Evolutionary conservation across 2,113 vertebrate species (phyloP).

Genomic region (Cariama cristata): DNA sequence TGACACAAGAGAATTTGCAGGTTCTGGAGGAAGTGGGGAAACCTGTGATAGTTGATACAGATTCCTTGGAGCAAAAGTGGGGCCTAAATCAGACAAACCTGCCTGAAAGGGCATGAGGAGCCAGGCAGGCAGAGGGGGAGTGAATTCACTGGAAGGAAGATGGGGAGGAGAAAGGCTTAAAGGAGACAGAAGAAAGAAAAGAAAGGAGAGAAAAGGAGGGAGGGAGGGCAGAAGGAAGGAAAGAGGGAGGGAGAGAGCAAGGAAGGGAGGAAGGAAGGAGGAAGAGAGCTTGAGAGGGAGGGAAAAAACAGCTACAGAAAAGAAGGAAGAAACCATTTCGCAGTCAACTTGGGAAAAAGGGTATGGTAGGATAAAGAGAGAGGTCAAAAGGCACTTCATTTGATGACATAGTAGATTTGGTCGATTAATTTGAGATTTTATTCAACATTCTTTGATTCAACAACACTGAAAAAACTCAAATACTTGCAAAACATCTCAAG

Average conservation of each 20-base stretch:
- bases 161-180: not conserved
- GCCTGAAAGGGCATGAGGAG: not conserved
- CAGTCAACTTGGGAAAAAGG: not conserved
- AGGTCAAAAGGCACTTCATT: not conserved
- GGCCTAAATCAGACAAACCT: not conserved
- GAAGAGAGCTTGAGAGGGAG: not conserved
- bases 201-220: not conserved
- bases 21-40: not conserved
- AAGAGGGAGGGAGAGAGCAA: not conserved
- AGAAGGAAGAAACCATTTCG: not conserved
- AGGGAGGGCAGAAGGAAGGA: not conserved
- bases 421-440: not conserved
- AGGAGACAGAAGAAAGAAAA: not conserved
- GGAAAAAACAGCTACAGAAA: not conserved
- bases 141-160: not conserved
- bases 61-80: not conserved
- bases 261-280: not conserved
- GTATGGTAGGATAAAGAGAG: not conserved
- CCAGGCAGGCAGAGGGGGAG: not conserved
- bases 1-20: not conserved
- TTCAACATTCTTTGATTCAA: not conserved
- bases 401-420: not conserved
- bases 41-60: not conserved
- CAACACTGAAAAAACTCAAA: not conserved
- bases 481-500: not conserved